Conservation (phyloP, 2,888 invertebrate genomes). For the Loripinus fragilis region DNA sequence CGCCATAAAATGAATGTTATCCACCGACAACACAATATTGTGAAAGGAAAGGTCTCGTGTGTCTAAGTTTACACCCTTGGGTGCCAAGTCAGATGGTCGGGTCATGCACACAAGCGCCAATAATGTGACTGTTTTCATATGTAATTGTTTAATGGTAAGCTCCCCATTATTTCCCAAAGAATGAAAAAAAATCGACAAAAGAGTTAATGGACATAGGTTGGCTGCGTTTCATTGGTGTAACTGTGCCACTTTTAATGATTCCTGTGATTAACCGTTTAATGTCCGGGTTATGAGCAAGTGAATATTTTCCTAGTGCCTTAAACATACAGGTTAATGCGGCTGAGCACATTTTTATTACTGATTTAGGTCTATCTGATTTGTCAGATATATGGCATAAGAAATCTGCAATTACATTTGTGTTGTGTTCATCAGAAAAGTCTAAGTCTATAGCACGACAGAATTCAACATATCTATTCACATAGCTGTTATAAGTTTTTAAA, state of each 20-base stretch:
- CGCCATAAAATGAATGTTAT: neutral
- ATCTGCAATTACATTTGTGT: neutral
- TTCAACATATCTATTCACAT: neutral
- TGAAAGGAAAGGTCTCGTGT: neutral
- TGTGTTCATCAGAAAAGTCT: neutral
- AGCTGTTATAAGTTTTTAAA: neutral
- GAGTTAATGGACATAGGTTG: neutral
- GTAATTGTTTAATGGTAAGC: conserved; percentile 5
- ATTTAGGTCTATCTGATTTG: conserved; percentile 12
- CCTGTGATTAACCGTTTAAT: conserved; percentile 16
- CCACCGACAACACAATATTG: neutral
- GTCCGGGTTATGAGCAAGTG: neutral
- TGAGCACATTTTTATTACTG: neutral
- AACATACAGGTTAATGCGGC: conserved; percentile 14
- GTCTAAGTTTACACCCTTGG: conserved; percentile 10
- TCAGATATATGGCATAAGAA: neutral
- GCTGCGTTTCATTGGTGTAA: conserved; percentile 1
- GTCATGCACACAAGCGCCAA: conserved; percentile 13
- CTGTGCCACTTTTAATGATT: conserved; percentile 5
- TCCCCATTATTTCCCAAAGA: neutral
- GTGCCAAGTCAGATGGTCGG: conserved; percentile 22
- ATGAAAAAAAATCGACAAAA: neutral
- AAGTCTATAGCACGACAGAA: neutral
- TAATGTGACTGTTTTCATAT: conserved; percentile 1
- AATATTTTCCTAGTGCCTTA: conserved; percentile 10